phyloP scores from a whole-genome alignment of 2,113 vertebrate species.

The Brachirus orientalis region DNA sequence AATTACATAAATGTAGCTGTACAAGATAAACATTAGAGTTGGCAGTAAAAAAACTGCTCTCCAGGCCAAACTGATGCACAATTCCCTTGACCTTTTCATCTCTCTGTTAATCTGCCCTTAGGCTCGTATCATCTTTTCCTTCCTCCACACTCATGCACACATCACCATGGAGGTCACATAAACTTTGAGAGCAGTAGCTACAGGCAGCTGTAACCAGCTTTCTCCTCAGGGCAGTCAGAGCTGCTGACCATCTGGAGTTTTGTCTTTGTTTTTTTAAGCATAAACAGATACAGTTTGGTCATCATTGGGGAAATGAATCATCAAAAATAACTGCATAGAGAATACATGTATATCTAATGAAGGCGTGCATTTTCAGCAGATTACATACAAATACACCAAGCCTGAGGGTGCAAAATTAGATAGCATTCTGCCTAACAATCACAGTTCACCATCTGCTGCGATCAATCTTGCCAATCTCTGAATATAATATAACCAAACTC shows the following conservation, averaged over 20 bases:
- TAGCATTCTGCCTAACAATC: background rate
- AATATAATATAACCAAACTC: too few relatives aligned
- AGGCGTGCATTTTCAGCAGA: background rate
- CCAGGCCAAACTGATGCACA: conserved; percentile 32
- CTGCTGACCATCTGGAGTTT: conserved; percentile 6
- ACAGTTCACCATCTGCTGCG: background rate
- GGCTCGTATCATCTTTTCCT: conserved; percentile 25
- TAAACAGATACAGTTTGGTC: background rate
- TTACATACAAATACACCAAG: background rate
- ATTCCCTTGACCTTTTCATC: conserved; percentile 55
- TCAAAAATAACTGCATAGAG: background rate
- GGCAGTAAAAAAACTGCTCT: conserved; percentile 16
- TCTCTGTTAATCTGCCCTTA: conserved; percentile 33
- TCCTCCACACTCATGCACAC: conserved; percentile 18
- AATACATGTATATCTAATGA: background rate
- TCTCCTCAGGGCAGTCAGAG: conserved; percentile 10
- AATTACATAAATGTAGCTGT: background rate
- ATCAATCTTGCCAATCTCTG: too few relatives aligned
- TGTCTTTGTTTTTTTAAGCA: background rate
- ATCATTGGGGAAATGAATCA: background rate
- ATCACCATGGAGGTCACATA: conserved; percentile 46
- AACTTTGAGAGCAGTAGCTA: conserved; percentile 38
- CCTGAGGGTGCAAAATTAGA: background rate
- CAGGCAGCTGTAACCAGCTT: conserved; percentile 43
- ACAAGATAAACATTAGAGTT: background rate